Conservation (phyloP, 2,888 invertebrate species). For the Apomyelois bistriatella region DNA sequence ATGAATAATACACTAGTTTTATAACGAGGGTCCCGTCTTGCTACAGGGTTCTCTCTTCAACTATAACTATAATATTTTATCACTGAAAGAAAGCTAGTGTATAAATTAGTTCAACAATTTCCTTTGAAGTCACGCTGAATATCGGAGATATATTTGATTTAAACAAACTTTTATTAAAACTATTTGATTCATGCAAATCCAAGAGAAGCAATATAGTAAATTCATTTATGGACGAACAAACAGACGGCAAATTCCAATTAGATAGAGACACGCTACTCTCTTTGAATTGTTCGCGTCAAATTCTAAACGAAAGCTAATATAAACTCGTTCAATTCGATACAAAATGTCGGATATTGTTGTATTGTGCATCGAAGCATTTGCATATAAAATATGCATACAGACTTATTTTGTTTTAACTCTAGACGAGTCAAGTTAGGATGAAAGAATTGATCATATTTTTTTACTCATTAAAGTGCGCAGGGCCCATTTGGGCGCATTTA, state of each 20-base stretch:
- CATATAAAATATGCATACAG: constrained; percentile 37
- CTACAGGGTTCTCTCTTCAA: too few relatives aligned
- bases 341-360: constrained; percentile 40
- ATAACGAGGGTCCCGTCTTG: too few relatives aligned
- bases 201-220: constrained; percentile 3
- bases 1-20: too few relatives aligned
- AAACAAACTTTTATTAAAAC: not conserved
- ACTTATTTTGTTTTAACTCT: not conserved
- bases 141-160: not conserved
- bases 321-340: constrained; percentile 32
- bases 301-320: constrained; percentile 43
- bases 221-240: constrained; percentile 9
- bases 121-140: not conserved
- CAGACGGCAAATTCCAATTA: constrained; percentile 22
- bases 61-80: too few relatives aligned
- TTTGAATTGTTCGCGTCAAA: constrained; percentile 29
- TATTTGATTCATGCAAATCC: constrained; percentile 4
- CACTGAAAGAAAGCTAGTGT: too few relatives aligned
- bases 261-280: constrained; percentile 25
- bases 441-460: too few relatives aligned
- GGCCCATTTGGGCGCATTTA: too few relatives aligned
- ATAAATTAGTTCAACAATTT: not conserved
- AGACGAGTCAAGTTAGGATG: not conserved
- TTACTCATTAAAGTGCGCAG: too few relatives aligned
- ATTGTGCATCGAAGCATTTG: constrained; percentile 44